These are phyloP conservation scores for Dasypus novemcinctus DNA, from an alignment of 2,113 vertebrate genomes.

Conservation along the genomic window DNA sequence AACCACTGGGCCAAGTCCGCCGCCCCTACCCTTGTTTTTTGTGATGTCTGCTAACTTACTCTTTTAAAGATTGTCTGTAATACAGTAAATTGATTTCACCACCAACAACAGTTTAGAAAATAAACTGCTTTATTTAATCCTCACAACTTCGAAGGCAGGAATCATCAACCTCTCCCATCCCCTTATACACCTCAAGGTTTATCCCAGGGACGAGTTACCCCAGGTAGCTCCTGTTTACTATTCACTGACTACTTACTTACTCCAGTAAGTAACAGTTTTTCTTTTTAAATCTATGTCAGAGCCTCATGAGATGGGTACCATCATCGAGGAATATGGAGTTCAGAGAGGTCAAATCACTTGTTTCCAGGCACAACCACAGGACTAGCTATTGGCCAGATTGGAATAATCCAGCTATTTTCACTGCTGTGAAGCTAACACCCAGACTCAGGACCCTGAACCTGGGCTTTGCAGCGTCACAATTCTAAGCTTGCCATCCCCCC, in stretches of 20 bases:
- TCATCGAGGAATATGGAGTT: not conserved
- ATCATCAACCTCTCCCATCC: not conserved
- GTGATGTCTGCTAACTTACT: conserved; percentile 8
- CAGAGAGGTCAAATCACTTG: not conserved
- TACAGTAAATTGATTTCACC: not conserved
- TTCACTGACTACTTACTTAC: not conserved
- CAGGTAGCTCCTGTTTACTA: not conserved
- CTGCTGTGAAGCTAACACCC: not conserved
- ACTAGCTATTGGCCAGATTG: conserved; percentile 12
- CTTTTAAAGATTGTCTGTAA: not conserved
- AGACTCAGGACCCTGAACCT: not conserved
- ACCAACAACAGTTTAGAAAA: not conserved
- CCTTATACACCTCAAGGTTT: not conserved
- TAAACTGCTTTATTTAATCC: conserved; percentile 16
- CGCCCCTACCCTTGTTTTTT: no score
- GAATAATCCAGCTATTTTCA: conserved; percentile 20
- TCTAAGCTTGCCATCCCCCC: not conserved
- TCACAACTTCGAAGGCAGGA: not conserved
- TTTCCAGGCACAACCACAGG: not conserved
- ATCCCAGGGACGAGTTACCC: not conserved
- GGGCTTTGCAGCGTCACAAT: not conserved
- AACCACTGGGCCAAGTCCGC: no score
- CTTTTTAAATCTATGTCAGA: conserved; percentile 19
- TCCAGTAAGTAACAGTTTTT: not conserved
- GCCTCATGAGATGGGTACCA: not conserved